Base-by-base conservation (phyloP, 1,140 invertebrate genomes). In the Drosophila takahashii region DNA sequence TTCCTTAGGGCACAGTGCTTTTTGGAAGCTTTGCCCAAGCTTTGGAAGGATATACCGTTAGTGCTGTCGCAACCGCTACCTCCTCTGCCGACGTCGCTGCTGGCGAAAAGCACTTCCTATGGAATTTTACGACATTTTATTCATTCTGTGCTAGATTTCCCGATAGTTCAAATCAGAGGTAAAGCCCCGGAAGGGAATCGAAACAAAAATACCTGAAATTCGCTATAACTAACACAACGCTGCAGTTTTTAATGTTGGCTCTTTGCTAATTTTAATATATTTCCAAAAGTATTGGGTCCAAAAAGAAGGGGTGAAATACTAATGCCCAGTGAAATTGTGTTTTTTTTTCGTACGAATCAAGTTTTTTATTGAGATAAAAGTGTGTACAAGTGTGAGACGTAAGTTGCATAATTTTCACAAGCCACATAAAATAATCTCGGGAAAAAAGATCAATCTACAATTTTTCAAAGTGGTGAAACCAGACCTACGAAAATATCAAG, bases 141-240 rank as follows among this genome's bases (percentile, higher is more conserved):
- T 91, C 89, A 91, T 91, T 91, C 89, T 91, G 89, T 80, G 61
- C 73, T 86, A 85, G 89, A 87, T 91, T 91, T 91, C 90, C 89
- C 89, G 84, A 91, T 91, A 91, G 90, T 86, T 86, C 89, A 61
- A 89, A 90, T 78, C 84, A 89, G 84, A 89, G 84, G 80, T 84
- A 85, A 85, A 72, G 67, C n/a, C 65, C 45, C 51, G 29, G 26
- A 37, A 45, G 64, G 36, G 66, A 75, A 58, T 11, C 50, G 52
- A 61, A 80, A 65, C 57, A 42, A 65, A 53, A 54, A 65, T 59
- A 32, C 32, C 47, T 62, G 59, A 71, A 64, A 51, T 48, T 26
- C 37, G n/a, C 45, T 29, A 58, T 61, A 41, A 34, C 15, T 27
- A 37, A 22, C 37, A 52, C 32, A 47, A 65, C 16, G 11, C 13